Conservation (phyloP, 2,888 invertebrate species). For the Vanessa cardui region DNA sequence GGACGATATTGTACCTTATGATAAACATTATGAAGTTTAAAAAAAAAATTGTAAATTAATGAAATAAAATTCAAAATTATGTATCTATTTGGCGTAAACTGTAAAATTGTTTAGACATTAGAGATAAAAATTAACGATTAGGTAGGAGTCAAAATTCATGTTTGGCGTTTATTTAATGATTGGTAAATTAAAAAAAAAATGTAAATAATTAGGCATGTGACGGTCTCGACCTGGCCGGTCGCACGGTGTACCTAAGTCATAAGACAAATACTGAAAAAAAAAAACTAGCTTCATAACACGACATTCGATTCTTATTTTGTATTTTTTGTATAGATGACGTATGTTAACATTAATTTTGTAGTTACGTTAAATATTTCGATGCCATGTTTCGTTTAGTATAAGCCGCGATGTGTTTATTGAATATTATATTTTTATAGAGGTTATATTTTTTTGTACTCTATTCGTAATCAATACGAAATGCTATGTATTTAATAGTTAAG, state of each 20-base stretch:
- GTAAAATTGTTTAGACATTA: conserved; percentile 73
- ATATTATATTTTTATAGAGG: conserved; percentile 79
- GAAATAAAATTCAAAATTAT: conserved; percentile 61
- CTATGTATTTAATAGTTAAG: conserved; percentile 72
- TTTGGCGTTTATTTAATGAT: conserved; percentile 66
- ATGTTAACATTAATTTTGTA: conserved; percentile 51
- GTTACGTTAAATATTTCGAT: conserved; percentile 66
- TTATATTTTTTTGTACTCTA: conserved; percentile 77
- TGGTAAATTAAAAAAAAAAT: conserved; percentile 52
- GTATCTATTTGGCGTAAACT: conserved; percentile 71
- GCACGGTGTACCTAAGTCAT: conserved; percentile 31
- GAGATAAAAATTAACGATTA: conserved; percentile 60
- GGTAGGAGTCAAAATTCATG: conserved; percentile 76
- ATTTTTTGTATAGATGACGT: conserved; percentile 47
- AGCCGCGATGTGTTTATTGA: conserved; percentile 69
- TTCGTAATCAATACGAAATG: conserved; percentile 68
- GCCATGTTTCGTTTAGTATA: conserved; percentile 79
- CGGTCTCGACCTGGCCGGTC: conserved; percentile 53
- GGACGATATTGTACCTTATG: conserved; percentile 41
- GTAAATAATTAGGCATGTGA: conserved; percentile 78
- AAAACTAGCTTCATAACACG: conserved; percentile 37
- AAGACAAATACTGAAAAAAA: conserved; percentile 26
- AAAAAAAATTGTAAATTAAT: conserved; percentile 51
- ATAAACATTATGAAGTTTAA: conserved; percentile 30
- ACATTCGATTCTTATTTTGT: conserved; percentile 46